phyloP scores from a whole-genome alignment of 2,797 vertebrate species.

The Arctocebus calabarensis region DNA sequence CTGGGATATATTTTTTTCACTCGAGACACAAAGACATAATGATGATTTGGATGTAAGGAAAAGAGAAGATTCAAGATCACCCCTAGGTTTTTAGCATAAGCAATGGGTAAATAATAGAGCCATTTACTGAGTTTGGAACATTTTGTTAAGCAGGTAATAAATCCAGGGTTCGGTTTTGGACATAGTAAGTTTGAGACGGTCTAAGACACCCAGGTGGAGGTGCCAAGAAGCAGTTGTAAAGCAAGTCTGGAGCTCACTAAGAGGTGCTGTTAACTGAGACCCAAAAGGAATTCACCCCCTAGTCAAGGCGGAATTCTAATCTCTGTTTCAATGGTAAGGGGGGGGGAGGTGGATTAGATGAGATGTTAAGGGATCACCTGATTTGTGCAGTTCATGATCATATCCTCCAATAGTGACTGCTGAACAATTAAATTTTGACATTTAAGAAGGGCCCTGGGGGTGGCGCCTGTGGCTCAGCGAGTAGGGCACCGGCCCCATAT shows the following conservation, averaged over 20 bases:
- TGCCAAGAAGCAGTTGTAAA: neutral
- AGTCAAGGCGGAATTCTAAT: neutral
- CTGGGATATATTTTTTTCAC: neutral
- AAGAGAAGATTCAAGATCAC: conserved; percentile 17
- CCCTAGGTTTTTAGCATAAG: neutral
- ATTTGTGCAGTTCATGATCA: neutral
- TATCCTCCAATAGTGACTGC: neutral
- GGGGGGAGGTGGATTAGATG: neutral
- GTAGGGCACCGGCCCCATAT: too few relatives aligned
- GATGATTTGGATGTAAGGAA: neutral
- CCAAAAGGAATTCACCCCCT: neutral
- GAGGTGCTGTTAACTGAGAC: neutral
- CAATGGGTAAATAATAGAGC: neutral
- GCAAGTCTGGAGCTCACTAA: neutral
- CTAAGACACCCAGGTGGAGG: neutral
- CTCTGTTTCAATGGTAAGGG: neutral
- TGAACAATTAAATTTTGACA: neutral
- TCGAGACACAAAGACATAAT: neutral
- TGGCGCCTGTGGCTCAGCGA: too few relatives aligned
- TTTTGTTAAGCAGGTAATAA: neutral
- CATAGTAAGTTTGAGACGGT: neutral
- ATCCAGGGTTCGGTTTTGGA: neutral
- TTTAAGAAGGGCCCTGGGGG: conserved; percentile 12
- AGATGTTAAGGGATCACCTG: neutral
- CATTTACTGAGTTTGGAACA: neutral